These are phyloP conservation scores for Copidosoma aretas DNA, from an alignment of 2,888 invertebrate genomes.

Conservation along the genomic window DNA sequence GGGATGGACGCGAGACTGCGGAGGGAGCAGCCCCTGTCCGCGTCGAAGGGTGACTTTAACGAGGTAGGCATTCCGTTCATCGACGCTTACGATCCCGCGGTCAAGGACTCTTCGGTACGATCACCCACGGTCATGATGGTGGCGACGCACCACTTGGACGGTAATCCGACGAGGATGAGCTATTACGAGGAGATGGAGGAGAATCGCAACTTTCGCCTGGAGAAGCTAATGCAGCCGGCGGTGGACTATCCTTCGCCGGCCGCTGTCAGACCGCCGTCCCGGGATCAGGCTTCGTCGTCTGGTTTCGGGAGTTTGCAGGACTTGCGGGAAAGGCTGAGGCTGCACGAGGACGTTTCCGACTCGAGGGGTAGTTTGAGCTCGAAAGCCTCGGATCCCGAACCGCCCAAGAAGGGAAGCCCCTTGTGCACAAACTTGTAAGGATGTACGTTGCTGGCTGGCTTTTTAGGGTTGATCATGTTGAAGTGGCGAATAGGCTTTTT, in stretches of 20 bases:
- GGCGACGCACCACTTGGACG: slow-evolving; percentile 27
- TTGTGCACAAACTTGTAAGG: slow-evolving; percentile 53
- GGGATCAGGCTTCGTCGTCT: slow-evolving; percentile 53
- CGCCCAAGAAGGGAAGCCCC: slow-evolving; percentile 41
- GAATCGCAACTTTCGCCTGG: slow-evolving; percentile 34
- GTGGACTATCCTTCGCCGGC: slow-evolving; percentile 14
- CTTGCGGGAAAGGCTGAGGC: slow-evolving; percentile 42
- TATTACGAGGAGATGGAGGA: slow-evolving; percentile 32
- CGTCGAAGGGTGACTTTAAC: slow-evolving; percentile 55
- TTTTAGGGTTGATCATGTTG: too few species aligned
- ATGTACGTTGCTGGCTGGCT: too few species aligned
- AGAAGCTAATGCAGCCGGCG: slow-evolving; percentile 33
- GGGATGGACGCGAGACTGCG: slow-evolving; percentile 45
- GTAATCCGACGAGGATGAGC: slow-evolving; percentile 11
- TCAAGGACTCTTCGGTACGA: slow-evolving; percentile 30
- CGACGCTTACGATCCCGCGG: slow-evolving; percentile 34
- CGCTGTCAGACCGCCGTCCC: slow-evolving; percentile 47
- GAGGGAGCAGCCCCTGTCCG: not conserved
- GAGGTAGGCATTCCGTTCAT: slow-evolving; percentile 58
- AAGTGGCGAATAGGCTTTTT: too few species aligned
- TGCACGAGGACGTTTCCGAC: slow-evolving; percentile 28
- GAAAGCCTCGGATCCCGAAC: slow-evolving; percentile 43
- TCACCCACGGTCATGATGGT: slow-evolving; percentile 34
- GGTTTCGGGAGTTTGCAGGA: slow-evolving; percentile 54
- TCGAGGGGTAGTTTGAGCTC: slow-evolving; percentile 46